Conservation (phyloP, 2,888 invertebrate species). For the Trachelus troglodyta region DNA sequence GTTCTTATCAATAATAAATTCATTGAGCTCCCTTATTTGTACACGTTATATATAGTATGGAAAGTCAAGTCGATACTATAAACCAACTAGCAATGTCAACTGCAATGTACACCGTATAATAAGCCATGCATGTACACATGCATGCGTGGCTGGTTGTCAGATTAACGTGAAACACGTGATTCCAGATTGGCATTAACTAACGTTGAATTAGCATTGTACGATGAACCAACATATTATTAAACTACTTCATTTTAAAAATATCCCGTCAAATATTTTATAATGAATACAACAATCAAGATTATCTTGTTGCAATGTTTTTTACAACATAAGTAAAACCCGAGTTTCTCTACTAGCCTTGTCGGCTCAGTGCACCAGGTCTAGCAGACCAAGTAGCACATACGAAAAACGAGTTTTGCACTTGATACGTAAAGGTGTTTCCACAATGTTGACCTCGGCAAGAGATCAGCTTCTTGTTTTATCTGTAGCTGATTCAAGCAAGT, state of each 20-base stretch:
- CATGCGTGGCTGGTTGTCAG: background rate
- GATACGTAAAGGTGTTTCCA: background rate
- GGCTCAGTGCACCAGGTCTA: background rate
- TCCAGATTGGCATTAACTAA: background rate
- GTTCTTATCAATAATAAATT: background rate
- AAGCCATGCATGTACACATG: background rate
- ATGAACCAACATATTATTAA: background rate
- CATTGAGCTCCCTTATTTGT: background rate
- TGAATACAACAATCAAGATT: background rate
- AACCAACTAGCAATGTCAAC: background rate
- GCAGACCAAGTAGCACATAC: background rate
- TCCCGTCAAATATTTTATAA: background rate
- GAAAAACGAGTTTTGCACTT: background rate
- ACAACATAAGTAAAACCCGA: background rate
- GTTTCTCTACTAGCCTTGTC: background rate
- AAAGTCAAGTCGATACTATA: background rate
- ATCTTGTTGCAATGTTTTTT: background rate
- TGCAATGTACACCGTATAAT: background rate
- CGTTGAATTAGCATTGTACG: background rate
- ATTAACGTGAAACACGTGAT: background rate
- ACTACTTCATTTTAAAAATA: background rate
- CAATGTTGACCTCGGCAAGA: background rate
- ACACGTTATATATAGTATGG: background rate
- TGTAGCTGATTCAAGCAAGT: background rate
- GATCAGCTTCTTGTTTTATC: background rate